Conservation (phyloP, 1,140 invertebrate genomes). For the Drosophila malerkotliana region DNA sequence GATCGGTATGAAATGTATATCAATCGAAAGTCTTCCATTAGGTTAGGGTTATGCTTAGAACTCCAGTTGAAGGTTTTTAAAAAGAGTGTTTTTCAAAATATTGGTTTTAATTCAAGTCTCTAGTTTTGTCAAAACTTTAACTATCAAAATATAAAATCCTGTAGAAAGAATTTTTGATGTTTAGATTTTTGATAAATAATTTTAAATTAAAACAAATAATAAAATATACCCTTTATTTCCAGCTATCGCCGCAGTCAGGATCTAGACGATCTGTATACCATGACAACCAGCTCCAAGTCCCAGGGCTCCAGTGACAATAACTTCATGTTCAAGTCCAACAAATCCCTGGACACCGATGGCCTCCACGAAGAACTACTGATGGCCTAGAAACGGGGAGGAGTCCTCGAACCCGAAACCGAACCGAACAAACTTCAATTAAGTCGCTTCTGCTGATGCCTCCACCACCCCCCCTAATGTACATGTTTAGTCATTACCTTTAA, state of each 20-base stretch:
- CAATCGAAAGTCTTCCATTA: background rate
- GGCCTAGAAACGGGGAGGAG: constrained; percentile 37
- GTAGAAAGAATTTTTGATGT: background rate
- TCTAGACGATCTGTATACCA: constrained; percentile 85
- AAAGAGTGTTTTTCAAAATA: background rate
- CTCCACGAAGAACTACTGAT: constrained; percentile 73
- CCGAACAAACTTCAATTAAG: constrained; percentile 37
- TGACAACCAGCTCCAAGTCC: constrained; percentile 85
- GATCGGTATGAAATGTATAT: background rate
- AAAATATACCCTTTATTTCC: background rate
- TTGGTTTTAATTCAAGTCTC: background rate
- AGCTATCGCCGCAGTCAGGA: constrained; percentile 85
- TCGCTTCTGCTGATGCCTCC: constrained; percentile 20
- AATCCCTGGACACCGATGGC: constrained; percentile 64
- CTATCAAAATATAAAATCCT: background rate
- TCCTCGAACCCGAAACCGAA: background rate
- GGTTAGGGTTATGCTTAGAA: too few relatives aligned
- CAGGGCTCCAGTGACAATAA: constrained; percentile 84
- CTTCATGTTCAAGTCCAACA: constrained; percentile 79
- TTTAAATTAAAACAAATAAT: background rate
- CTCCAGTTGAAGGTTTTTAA: background rate
- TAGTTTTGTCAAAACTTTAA: background rate
- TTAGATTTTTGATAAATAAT: background rate
- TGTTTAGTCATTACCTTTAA: constrained; percentile 37
- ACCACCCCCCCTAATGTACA: constrained; percentile 29